Conservation (phyloP, 2,113 vertebrate genomes). For the Myotis brandtii region DNA sequence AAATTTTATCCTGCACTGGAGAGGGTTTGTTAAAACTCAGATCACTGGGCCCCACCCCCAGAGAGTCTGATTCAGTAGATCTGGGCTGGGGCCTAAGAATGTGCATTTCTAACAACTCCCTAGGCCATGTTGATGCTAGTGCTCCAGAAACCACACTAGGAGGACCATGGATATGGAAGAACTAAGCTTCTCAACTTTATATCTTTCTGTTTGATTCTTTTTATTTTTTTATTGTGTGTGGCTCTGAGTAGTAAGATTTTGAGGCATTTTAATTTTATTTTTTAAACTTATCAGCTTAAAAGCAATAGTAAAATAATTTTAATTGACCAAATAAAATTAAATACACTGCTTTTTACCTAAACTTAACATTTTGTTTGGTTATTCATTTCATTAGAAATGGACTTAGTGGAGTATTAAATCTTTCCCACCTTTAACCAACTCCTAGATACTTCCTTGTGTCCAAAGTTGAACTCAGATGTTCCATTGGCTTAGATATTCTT, state of each 20-base stretch:
- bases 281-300: not conserved
- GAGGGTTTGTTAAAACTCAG: not conserved
- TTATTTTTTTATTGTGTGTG: not conserved
- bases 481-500: not conserved
- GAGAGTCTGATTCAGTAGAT: not conserved
- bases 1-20: not conserved
- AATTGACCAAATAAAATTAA: not conserved
- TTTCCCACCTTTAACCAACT: not conserved
- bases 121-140: not conserved
- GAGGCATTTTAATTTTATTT: not conserved
- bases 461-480: constrained; percentile 21
- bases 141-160: not conserved
- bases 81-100: not conserved
- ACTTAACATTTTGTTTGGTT: not conserved
- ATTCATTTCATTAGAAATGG: not conserved
- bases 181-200: not conserved
- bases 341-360: not conserved
- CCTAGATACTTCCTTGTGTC: not conserved
- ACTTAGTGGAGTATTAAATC: not conserved
- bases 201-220: not conserved
- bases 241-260: not conserved
- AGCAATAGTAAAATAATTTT: not conserved
- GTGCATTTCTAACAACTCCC: not conserved
- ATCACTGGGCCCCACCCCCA: not conserved
- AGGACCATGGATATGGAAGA: not conserved